Evolutionary conservation across 2,888 invertebrate species (phyloP), one percentile per base, ranked within the genome.

Genomic region (Stenolophus ochropezus): DNA sequence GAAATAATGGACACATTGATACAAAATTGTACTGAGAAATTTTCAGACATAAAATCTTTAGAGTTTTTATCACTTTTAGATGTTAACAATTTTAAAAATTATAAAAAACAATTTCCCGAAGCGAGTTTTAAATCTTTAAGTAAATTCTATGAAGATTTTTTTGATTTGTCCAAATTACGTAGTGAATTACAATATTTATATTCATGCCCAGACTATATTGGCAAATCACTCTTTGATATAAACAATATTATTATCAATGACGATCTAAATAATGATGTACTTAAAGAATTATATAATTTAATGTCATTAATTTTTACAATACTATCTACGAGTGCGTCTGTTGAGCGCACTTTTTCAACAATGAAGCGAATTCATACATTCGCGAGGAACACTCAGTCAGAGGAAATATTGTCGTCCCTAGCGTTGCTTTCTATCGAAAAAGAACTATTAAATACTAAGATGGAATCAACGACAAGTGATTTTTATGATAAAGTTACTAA

Each of bases 351-450:
- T 16, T 73, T 73, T 73, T 16, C 73, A 6, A 73, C 73, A 2
- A 2, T 73, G 8, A 47, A 73, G 21, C 33, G 73, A 47, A 73
- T 73, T 18, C 16, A 73, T 18, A 73, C 73, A 4, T 73, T 16
- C 6, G 6, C 16, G 1, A n/a, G 47, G 8, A 73, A 73, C 21
- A 42, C 47, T 4, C 14, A 42, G 16, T 47, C 42, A 16, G 42
- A 73, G 47, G 33, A 73, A 3, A 47, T 42, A 73, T 11, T 73
- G 18, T 73, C 73, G 8, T 33, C 73, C 2, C 20, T 73, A 18
- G 73, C 73, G 47, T 47, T 73, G 0, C 6, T 33, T 73, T 73
- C 42, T 42, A 73, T 73, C 11, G 73, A 20, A 42, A 73, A 42
- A 42, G 4, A 73, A 42, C 47, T 73, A 20, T 18, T 73, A n/a